Evolutionary conservation across 2,113 vertebrate genomes (phyloP), one percentile per base, ranked within the genome.

Genomic region (Toxotes jaculatrix): DNA sequence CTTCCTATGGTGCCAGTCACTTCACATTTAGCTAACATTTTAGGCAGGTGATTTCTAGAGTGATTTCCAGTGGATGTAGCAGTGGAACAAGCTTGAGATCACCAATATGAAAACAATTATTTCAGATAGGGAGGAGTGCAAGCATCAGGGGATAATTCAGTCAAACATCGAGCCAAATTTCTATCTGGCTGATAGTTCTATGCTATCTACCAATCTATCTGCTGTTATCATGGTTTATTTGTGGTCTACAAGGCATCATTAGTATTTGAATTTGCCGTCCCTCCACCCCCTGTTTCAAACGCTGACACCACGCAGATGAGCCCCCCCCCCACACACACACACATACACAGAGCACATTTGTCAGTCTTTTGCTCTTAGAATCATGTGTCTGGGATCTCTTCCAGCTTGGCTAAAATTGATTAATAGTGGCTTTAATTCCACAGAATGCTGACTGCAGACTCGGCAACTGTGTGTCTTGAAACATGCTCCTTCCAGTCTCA

Each of bases 341-440:
- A 61, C 62, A 32, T 64, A 40, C 62, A 59, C 42, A 32, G 21
- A 68, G 66, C 78, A 77, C 74, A 78, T 70, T 82, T 87, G 83
- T 88, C 79, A 70, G 66, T 89, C 74, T 77, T 78, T 85, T 74
- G 81, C 86, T 84, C 77, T 68, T 70, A 84, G 60, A 60, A 88
- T 88, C 88, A 86, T 81, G 83, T 71, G 38, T 89, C 86, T 90
- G 89, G 92, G 92, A 94, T 86, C 71, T 31, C 83, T 85, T 94
- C 87, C 93, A 93, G 87, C 88, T 87, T 13, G 45, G 82, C 81
- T 87, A 87, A 91, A 92, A 94, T 92, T 94, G 93, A 95, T 95
- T 94, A 94, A 94, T 92, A 90, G 85, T 91, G 89, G 81, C 88
- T 86, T 88, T 94, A 93, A 93, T 92, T 92, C 89, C 77, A 75